Conservation (phyloP, 1,140 invertebrate species). For the Pollicipes pollicipes region DNA sequence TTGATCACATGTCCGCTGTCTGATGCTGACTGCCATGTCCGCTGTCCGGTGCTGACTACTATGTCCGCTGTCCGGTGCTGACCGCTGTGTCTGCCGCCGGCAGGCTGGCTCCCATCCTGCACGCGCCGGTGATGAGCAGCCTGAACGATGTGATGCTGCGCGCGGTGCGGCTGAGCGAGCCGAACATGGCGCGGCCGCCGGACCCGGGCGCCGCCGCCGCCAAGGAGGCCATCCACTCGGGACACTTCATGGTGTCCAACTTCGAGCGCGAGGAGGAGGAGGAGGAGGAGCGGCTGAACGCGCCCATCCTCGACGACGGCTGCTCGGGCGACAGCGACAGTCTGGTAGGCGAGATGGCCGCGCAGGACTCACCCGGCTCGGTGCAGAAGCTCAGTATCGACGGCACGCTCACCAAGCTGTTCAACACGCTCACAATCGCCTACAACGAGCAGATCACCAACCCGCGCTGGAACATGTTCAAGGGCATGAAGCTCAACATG, state of each 20-base stretch:
- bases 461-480: constrained; percentile 99
- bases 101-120: too few relatives aligned
- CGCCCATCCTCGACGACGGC: constrained; percentile 51
- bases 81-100: too few relatives aligned
- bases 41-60: too few relatives aligned
- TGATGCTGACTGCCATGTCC: too few relatives aligned
- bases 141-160: neutral
- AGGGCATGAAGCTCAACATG: constrained; percentile 86
- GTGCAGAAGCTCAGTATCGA: constrained; percentile 42
- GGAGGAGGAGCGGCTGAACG: constrained; percentile 48
- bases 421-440: constrained; percentile 88
- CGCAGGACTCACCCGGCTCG: neutral
- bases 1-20: too few relatives aligned
- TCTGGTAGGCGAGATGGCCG: neutral
- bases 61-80: too few relatives aligned
- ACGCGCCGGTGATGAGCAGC: neutral
- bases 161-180: too few relatives aligned
- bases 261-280: constrained; percentile 83
- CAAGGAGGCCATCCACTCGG: constrained; percentile 77
- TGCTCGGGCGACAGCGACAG: constrained; percentile 5
- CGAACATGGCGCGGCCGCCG: neutral
- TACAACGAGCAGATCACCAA: constrained; percentile 98
- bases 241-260: constrained; percentile 94
- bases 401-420: constrained; percentile 80
- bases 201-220: neutral